Evolutionary conservation across 2,113 vertebrate species (phyloP), one percentile per base, ranked within the genome.

Genomic region (Vulpes lagopus): DNA sequence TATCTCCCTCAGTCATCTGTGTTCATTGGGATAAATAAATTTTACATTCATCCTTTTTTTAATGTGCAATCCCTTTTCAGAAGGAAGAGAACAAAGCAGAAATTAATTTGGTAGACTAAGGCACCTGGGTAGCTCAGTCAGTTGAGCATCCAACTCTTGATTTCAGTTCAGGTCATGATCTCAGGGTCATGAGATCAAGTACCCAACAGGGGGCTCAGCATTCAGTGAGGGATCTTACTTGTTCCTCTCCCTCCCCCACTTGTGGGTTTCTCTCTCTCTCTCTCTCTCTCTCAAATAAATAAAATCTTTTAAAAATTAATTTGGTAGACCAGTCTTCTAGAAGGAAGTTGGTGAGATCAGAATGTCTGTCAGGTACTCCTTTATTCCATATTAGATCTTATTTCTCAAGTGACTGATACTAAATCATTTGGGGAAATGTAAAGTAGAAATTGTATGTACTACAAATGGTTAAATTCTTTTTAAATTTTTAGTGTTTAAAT

Each of bases 21-120:
- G 19, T 96, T 78, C 76, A 88, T 85, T 78, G 79, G 62, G 53
- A 55, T 74, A 93, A 59, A 27, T 88, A 51, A 27, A 92, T 78
- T 82, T 51, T 76, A 89, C 86, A 86, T 53, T 64, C 12, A 60
- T 81, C 19, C 30, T n/a, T n/a, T 7, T 15, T 96, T 93, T 69
- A 57, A 57, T 30, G 20, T 55, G 78, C 22, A 89, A 3, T 79
- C 49, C 16, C 20, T 86, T 30, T 90, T 59, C 23, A 94, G 79
- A 92, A 60, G 16, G 38, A 19, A 57, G 23, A 11, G 8, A 90
- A 90, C 69, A 60, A 17, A 74, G 49, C 85, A 74, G 2, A 88
- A 83, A 71, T 62, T 60, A 79, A 69, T n/a, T 17, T n/a, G 65
- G 65, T n/a, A 25, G 65, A n/a, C 32, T 19, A 69, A 32, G 32